A percentile compares a stretch with the other conserved stretches of the same genome.
These are phyloP conservation scores for Xiphias gladius DNA, from an alignment of 2,113 vertebrate genomes.

Conservation along the genomic window DNA sequence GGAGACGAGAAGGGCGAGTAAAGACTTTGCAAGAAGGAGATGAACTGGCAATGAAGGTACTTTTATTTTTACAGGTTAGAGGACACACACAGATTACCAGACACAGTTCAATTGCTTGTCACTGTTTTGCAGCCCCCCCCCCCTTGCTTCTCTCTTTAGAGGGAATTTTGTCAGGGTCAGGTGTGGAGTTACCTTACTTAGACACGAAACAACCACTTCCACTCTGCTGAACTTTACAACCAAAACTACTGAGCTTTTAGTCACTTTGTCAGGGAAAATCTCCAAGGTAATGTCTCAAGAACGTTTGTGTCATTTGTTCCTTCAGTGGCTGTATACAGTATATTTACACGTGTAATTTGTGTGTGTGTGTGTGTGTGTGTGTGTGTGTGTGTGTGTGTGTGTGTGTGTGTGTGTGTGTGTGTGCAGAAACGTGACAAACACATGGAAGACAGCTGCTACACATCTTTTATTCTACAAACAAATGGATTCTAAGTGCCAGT, in stretches of 20 bases:
- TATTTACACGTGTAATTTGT: conserved; percentile 40
- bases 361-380: too few species aligned
- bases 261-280: background rate
- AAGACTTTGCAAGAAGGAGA: conserved; percentile 19
- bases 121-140: conserved; percentile 14
- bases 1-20: conserved; percentile 29
- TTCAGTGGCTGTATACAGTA: background rate
- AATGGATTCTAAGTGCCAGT: conserved; percentile 71
- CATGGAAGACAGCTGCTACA: conserved; percentile 59
- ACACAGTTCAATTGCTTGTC: conserved; percentile 75
- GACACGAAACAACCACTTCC: conserved; percentile 38
- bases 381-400: too few species aligned
- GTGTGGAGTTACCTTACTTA: conserved; percentile 48
- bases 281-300: background rate
- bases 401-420: conserved; percentile 1
- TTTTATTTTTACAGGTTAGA: conserved; percentile 68
- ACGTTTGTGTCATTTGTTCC: background rate
- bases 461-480: conserved; percentile 73
- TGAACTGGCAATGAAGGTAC: conserved; percentile 44
- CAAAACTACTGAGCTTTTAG: conserved; percentile 19
- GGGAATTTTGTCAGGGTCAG: conserved; percentile 64
- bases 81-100: conserved; percentile 67
- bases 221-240: conserved; percentile 27
- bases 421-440: conserved; percentile 31
- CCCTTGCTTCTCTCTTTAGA: conserved; percentile 37